Evolutionary conservation across 2,888 invertebrate genomes (phyloP), one percentile per base, ranked within the genome.

Genomic region (Xanthorhoe designata): DNA sequence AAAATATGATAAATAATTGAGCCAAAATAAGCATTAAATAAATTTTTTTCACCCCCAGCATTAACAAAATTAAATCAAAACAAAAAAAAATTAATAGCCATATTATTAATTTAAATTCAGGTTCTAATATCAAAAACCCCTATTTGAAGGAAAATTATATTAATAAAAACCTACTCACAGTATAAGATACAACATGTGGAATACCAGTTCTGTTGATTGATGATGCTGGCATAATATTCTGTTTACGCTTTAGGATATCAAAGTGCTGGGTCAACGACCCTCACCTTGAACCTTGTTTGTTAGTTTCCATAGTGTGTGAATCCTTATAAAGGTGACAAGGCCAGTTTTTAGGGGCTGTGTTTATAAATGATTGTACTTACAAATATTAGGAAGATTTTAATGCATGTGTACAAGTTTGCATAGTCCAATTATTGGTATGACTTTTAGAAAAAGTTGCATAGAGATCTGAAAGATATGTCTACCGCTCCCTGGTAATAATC

Each of bases 251-350:
- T 52, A 49, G 49, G 42, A 64, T 51, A 58, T 49, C 51, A 64
- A 59, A 60, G 53, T 38, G 54, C 9, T 56, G 49, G 69, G 68
- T 72, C 64, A 64, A 61, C 54, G 67, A 70, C 68, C 54, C 45
- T 61, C 49, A 68, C 69, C 72, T 74, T 71, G 70, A 74, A 70
- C 51, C 60, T 56, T 57, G 53, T 45, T 61, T 68, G 70, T 70
- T 65, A 67, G 68, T 68, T 70, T 72, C 69, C 72, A 69, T 60
- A 15, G 54, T 56, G 54, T 56, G 49, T 52, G 55, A 56, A 56
- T 62, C 62, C 55, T 50, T 56, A 9, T 61, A 55, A n/a, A 38
- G 50, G 38, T 42, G 51, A n/a, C 15, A 15, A 24, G 29, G 49
- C 15, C 24, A 8, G 15, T 35, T 47, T 47, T 56, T 52, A 32